Percentiles rank a stretch among this genome's conserved stretches.
phyloP scores from a whole-genome alignment of 2,888 invertebrate species.

The Polyploca ridens region DNA sequence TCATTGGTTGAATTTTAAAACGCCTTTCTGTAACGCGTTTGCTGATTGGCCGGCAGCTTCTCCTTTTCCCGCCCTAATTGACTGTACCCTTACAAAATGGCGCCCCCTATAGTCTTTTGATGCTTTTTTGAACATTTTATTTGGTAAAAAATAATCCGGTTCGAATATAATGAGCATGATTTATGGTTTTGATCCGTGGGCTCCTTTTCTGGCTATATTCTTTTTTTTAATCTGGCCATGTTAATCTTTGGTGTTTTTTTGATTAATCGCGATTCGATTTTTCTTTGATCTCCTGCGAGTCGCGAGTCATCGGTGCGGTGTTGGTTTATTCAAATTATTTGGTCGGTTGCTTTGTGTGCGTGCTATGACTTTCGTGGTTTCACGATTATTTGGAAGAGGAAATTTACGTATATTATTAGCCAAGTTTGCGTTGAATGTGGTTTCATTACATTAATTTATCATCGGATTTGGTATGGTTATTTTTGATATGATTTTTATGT shows the following conservation, averaged over 20 bases:
- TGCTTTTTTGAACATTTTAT: conserved; percentile 82
- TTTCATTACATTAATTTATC: neutral
- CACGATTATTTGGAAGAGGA: conserved; percentile 5
- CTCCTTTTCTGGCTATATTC: conserved; percentile 55
- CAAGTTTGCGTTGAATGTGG: neutral
- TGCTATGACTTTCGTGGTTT: conserved; percentile 17
- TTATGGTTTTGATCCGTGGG: conserved; percentile 80
- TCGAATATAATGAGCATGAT: conserved; percentile 84
- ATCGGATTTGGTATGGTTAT: neutral
- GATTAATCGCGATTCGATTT: conserved; percentile 67
- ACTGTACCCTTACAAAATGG: conserved; percentile 79
- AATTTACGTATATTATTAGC: neutral
- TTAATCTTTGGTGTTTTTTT: conserved; percentile 79
- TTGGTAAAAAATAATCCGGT: conserved; percentile 83
- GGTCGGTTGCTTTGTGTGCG: conserved; percentile 9
- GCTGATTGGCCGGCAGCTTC: conserved; percentile 62
- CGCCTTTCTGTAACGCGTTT: conserved; percentile 65
- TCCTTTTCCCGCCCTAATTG: conserved; percentile 75
- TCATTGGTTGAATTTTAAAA: conserved; percentile 65
- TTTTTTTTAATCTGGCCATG: conserved; percentile 75
- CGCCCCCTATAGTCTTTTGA: conserved; percentile 81
- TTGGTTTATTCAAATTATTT: conserved; percentile 13
- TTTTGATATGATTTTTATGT: too few species aligned
- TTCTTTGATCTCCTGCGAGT: conserved; percentile 47
- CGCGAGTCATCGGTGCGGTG: conserved; percentile 24